Base-by-base conservation (phyloP, 2,113 vertebrate genomes). In the Myiagra hebetior region DNA sequence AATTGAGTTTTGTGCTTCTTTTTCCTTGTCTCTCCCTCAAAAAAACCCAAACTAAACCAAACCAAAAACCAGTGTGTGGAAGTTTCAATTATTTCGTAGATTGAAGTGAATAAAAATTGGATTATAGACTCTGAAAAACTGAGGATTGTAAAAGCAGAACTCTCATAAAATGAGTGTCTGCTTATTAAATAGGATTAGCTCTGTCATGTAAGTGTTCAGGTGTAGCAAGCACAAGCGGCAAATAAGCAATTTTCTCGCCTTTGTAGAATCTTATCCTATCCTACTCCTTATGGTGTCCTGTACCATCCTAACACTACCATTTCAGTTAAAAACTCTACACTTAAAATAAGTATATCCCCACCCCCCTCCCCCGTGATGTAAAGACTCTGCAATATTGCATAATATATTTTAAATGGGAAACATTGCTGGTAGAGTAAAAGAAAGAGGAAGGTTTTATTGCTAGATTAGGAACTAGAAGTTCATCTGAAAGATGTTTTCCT, bases 401-500 rank as follows among this genome's bases (percentile, higher is more conserved):
- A 96, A 93, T 49, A 44, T 41, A 35, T 63, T 93, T 91, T 62
- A 31, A 89, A 94, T 77, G 76, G 90, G 87, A 91, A 96, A 85
- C 1, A 4, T 76, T 93, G 62, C 83, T 95, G 49, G 37, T 76
- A 57, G 39, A 89, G 55, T 62, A 7, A 63, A 69, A 80, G 83
- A 95, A 95, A 91, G 69, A 82, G 91, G 95, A 97, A 95, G 89
- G 24, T 52, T 92, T 87, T 95, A 50, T 95, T 96, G 92, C 97
- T 79, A 91, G 94, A 96, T 79, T 95, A 94, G 89, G 95, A 97
- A 95, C 84, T 94, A 35, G 74, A 92, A 91, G 57, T 90, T 95
- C 22, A 21, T 89, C 28, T 74, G 87, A 93, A 95, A 92, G 87
- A 91, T 0, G 1, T 93, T 93, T 97, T 95, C 91, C 92, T 93